phyloP scores from a whole-genome alignment of 2,888 invertebrate genomes.

The Nomada ruficornis region DNA sequence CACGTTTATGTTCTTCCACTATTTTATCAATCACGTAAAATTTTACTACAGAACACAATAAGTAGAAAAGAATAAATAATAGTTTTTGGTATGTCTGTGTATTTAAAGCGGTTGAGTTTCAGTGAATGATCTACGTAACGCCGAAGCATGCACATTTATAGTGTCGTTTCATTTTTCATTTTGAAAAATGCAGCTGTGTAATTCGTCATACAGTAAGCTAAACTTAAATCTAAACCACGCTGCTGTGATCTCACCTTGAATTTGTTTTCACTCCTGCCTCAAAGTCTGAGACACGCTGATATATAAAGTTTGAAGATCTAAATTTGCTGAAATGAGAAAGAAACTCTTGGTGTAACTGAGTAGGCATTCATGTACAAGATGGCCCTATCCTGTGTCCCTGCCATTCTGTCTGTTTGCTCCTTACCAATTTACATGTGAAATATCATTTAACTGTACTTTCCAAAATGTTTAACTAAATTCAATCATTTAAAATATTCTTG shows the following conservation, averaged over 20 bases:
- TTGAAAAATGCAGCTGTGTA: slow-evolving; percentile 80
- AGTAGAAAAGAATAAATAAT: slow-evolving; percentile 65
- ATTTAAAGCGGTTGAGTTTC: slow-evolving; percentile 77
- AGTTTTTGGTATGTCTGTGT: slow-evolving; percentile 74
- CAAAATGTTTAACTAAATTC: slow-evolving; percentile 27
- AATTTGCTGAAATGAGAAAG: slow-evolving; percentile 87
- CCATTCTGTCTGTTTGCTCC: slow-evolving; percentile 82
- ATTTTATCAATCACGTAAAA: slow-evolving; percentile 69
- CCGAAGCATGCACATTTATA: slow-evolving; percentile 81
- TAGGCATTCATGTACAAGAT: slow-evolving; percentile 78
- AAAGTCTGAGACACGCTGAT: slow-evolving; percentile 87
- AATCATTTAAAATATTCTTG: slow-evolving; percentile 12
- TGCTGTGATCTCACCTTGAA: slow-evolving; percentile 86
- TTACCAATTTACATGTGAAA: slow-evolving; percentile 45
- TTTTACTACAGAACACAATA: slow-evolving; percentile 72
- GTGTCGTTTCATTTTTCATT: slow-evolving; percentile 71
- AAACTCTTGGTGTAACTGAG: slow-evolving; percentile 82
- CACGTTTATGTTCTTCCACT: slow-evolving; percentile 66
- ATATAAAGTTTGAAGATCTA: slow-evolving; percentile 86
- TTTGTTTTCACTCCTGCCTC: slow-evolving; percentile 86
- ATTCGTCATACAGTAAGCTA: slow-evolving; percentile 81
- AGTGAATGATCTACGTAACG: slow-evolving; percentile 79
- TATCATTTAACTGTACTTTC: slow-evolving; percentile 33
- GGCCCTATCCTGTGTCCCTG: slow-evolving; percentile 82
- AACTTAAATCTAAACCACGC: slow-evolving; percentile 82